phyloP scores from a whole-genome alignment of 2,113 vertebrate species.

The Zosterops borbonicus region DNA sequence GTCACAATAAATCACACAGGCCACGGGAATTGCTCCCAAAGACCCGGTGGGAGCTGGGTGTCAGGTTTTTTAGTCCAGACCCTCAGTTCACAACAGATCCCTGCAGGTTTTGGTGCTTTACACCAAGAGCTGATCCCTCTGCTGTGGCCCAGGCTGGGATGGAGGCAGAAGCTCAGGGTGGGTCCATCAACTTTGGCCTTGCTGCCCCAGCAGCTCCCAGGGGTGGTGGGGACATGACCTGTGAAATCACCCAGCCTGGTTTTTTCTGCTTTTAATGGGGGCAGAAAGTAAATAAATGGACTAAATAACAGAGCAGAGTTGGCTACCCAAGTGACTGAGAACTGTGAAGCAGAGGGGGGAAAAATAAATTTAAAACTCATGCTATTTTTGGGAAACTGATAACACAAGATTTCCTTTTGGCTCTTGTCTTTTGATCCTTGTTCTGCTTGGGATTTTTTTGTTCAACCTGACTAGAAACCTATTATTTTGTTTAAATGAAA shows the following conservation, averaged over 20 bases:
- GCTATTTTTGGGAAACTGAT: neutral
- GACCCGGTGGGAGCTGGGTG: neutral
- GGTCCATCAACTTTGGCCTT: rapidly evolving
- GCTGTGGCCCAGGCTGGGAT: rapidly evolving
- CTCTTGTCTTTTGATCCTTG: neutral
- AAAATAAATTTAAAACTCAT: neutral
- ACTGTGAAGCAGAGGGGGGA: neutral
- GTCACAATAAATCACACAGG: neutral
- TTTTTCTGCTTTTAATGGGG: neutral
- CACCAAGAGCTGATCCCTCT: neutral
- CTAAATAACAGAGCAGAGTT: neutral
- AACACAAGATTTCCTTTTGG: neutral
- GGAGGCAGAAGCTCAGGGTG: neutral
- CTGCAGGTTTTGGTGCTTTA: neutral
- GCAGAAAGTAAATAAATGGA: neutral
- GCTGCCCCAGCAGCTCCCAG: neutral
- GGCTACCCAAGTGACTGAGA: neutral
- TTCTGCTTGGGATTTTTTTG: constrained; percentile 8
- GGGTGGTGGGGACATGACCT: neutral
- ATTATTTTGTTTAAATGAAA: constrained; percentile 29
- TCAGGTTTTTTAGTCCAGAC: neutral
- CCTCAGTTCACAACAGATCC: neutral
- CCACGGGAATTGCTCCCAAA: neutral
- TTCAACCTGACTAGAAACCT: neutral
- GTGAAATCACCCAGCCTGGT: neutral